These are phyloP conservation scores for Mythimna loreyi DNA, from an alignment of 2,888 invertebrate species.

Conservation along the genomic window DNA sequence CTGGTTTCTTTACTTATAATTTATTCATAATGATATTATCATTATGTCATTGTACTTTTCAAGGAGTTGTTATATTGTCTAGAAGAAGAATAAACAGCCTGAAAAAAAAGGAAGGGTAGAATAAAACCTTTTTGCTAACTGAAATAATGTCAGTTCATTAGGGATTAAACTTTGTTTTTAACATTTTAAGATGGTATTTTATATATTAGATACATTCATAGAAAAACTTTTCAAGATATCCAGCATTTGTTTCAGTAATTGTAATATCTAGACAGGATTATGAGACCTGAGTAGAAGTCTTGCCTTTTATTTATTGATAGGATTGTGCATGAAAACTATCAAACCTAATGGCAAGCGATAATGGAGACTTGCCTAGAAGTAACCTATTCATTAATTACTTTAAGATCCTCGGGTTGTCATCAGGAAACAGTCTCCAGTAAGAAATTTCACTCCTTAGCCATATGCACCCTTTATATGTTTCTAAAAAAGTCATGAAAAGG, in stretches of 20 bases:
- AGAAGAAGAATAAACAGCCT: slow-evolving; percentile 17
- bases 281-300: background rate
- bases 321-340: too few species aligned
- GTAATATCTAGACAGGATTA: background rate
- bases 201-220: too few species aligned
- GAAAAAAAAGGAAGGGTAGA: background rate
- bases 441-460: too few species aligned
- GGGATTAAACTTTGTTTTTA: background rate
- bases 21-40: slow-evolving; percentile 41
- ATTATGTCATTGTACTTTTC: slow-evolving; percentile 26
- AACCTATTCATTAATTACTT: too few species aligned
- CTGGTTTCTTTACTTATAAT: slow-evolving; percentile 39
- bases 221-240: background rate
- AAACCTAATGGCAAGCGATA: too few species aligned
- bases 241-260: background rate
- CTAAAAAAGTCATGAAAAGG: background rate
- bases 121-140: background rate
- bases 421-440: too few species aligned
- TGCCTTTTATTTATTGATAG: too few species aligned
- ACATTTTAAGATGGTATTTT: too few species aligned
- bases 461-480: too few species aligned
- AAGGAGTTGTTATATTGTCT: slow-evolving; percentile 25
- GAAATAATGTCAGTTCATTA: background rate
- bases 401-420: too few species aligned
- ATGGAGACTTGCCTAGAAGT: too few species aligned